Base-by-base conservation (phyloP, 2,888 invertebrate genomes). In the Cataglyphis albicans region DNA sequence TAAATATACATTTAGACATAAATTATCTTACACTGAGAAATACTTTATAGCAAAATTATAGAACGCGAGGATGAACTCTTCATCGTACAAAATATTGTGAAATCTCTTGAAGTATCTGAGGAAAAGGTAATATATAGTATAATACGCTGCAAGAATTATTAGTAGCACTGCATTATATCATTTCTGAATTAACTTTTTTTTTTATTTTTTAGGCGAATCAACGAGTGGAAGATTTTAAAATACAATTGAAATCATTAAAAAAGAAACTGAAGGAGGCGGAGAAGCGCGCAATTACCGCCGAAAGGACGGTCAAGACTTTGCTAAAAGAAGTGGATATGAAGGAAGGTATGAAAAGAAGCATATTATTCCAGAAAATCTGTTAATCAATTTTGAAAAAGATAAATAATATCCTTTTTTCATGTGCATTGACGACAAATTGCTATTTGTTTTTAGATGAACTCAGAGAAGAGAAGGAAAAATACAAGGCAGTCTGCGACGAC, bases 401-500 rank as follows among this genome's bases (percentile, higher is more conserved):
- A 65, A 52, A 35, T 7, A 5, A 12, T 74, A 12, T 6, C 12
- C 3, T 25, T 35, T 44, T 12, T 64, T 35, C 32, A 6, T 29
- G 2, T 35, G 15, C 25, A 38, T 38, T 41, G 25, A 29, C 21
- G 3, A 41, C 4, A 41, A 63, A 81, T 57, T 38, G 12, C 15
- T 32, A 21, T 48, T 1, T 10, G 15, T 95, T 95, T 52, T 70
- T 95, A 96, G 96, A 96, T 94, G 96, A 96, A 91, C 94, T 96
- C 92, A 95, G 96, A 92, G 96, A 96, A 94, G 96, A 96, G 92
- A 97, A 97, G 95, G 97, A 97, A 95, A 97, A 97, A 95, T 97
- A 97, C 96, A 97, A 97, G 95, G 96, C 96, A 91, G 96, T 97
- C 95, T 97, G 97, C 95, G 97, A 97, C 95, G 97, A 97, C 94